Conservation (phyloP, 2,888 invertebrate species). For the Drosophila monieri region DNA sequence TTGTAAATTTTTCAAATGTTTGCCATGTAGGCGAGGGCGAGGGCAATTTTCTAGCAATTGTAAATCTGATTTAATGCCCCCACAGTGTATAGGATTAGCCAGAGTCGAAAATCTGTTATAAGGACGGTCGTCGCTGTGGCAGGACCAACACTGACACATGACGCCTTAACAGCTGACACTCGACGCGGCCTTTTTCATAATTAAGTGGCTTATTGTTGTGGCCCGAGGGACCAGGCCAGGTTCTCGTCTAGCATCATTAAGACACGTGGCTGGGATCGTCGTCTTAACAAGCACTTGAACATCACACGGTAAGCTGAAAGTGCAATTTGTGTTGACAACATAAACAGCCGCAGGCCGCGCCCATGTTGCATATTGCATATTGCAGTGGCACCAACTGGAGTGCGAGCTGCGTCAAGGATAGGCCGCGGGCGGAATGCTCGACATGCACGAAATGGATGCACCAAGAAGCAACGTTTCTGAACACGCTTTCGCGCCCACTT, state of each 20-base stretch:
- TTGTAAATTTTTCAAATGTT: constrained; percentile 72
- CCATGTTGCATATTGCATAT: constrained; percentile 8
- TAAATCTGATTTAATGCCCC: constrained; percentile 72
- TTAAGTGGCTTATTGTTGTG: constrained; percentile 65
- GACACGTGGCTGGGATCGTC: constrained; percentile 67
- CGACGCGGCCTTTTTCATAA: constrained; percentile 67
- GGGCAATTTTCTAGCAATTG: constrained; percentile 73
- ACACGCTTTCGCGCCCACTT: constrained; percentile 51
- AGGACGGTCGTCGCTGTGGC: constrained; percentile 46
- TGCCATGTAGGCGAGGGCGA: constrained; percentile 46
- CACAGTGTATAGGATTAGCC: constrained; percentile 69
- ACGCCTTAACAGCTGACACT: constrained; percentile 46
- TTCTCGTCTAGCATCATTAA: constrained; percentile 69
- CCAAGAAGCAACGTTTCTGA: constrained; percentile 9
- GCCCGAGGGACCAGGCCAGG: constrained; percentile 4
- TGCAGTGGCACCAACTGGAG: constrained; percentile 33
- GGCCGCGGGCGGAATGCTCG: constrained; percentile 36
- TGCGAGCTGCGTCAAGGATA: constrained; percentile 47
- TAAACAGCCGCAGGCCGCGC: constrained; percentile 41
- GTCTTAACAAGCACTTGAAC: constrained; percentile 74
- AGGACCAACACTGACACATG: not conserved
- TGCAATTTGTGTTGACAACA: constrained; percentile 72
- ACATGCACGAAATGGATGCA: constrained; percentile 25
- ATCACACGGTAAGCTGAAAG: constrained; percentile 66
- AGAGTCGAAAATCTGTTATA: constrained; percentile 57